These are phyloP conservation scores for Camponotus pennsylvanicus DNA, from an alignment of 1,140 invertebrate genomes.

Conservation along the genomic window DNA sequence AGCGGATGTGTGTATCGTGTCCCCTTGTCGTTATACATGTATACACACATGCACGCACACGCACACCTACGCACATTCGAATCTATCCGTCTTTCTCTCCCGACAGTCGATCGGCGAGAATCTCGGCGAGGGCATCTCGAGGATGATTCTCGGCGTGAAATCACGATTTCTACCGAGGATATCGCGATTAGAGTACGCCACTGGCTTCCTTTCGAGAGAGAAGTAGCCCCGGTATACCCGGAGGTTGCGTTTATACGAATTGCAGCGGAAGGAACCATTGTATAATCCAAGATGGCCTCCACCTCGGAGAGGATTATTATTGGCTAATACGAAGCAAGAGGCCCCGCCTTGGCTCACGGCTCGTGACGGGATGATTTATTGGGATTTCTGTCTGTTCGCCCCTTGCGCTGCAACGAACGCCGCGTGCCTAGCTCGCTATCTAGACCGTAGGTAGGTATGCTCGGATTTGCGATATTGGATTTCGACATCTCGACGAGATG, in stretches of 20 bases:
- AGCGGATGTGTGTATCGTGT: background rate
- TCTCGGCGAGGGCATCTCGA: background rate
- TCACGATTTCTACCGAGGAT: constrained; percentile 53
- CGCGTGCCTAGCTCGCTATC: constrained; percentile 75
- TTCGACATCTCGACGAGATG: constrained; percentile 69
- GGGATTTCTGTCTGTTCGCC: constrained; percentile 86
- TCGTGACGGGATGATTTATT: constrained; percentile 87
- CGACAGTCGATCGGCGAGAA: background rate
- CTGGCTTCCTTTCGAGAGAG: constrained; percentile 80
- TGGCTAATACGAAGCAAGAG: constrained; percentile 88
- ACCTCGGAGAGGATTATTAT: constrained; percentile 87
- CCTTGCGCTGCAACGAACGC: constrained; percentile 81
- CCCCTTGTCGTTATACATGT: constrained; percentile 17
- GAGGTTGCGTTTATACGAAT: constrained; percentile 85
- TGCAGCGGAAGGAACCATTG: constrained; percentile 86
- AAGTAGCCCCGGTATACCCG: constrained; percentile 78
- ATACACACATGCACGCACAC: background rate
- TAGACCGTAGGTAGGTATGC: constrained; percentile 67
- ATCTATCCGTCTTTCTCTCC: background rate
- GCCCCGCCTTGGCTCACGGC: constrained; percentile 87
- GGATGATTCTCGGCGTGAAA: constrained; percentile 39
- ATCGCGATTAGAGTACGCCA: constrained; percentile 74
- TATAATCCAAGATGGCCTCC: constrained; percentile 88
- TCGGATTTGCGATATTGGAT: constrained; percentile 72
- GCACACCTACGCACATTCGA: constrained; percentile 1